These are phyloP conservation scores for Poecile montanus DNA, from an alignment of 2,797 vertebrate species.

Conservation along the genomic window DNA sequence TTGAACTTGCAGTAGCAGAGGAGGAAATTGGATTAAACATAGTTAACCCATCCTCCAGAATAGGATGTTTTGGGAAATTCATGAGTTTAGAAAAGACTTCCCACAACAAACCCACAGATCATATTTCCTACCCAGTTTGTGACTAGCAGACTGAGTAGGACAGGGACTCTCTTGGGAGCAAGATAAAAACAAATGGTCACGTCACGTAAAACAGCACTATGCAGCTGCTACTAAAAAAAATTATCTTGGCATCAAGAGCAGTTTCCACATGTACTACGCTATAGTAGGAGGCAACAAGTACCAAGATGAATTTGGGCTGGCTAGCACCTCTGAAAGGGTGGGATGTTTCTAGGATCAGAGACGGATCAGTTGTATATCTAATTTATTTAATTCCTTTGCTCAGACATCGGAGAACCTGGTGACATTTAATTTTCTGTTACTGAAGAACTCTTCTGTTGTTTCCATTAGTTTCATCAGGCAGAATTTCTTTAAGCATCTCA, in stretches of 20 bases:
- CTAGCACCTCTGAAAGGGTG: background rate
- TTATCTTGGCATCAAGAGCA: constrained; percentile 24
- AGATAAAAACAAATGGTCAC: constrained; percentile 52
- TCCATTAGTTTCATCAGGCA: background rate
- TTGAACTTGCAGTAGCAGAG: constrained; percentile 1
- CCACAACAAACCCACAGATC: constrained; percentile 27
- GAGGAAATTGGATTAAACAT: constrained; percentile 33
- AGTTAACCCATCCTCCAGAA: constrained; percentile 16
- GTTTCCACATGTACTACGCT: constrained; percentile 4
- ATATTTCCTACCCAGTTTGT: constrained; percentile 27
- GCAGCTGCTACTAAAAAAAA: constrained; percentile 43
- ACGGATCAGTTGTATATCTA: background rate
- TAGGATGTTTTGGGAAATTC: constrained; percentile 24
- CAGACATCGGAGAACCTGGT: background rate
- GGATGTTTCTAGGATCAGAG: background rate
- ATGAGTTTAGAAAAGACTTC: constrained; percentile 38
- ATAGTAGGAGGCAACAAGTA: background rate
- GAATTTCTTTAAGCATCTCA: background rate
- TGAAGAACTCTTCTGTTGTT: background rate
- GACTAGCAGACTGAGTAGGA: background rate
- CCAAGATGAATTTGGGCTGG: background rate
- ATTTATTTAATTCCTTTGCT: background rate
- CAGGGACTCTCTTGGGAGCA: constrained; percentile 15
- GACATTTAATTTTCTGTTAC: background rate
- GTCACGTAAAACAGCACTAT: constrained; percentile 16